A percentile compares a stretch with the other conserved stretches of the same genome.
These are phyloP conservation scores for Halesus radiatus DNA, from an alignment of 1,140 invertebrate genomes.

Conservation along the genomic window DNA sequence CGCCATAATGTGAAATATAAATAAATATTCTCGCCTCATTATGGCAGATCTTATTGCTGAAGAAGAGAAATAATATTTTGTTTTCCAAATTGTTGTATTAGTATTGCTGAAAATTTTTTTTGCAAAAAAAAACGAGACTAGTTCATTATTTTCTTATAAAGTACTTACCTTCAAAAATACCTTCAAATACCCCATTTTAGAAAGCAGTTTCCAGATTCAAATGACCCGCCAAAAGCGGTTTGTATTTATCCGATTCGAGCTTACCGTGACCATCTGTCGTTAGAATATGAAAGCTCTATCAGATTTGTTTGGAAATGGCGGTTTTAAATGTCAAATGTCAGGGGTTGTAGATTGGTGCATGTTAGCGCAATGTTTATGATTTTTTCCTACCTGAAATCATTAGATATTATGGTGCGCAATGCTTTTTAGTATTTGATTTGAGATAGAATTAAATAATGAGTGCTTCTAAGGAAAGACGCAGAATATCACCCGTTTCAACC, in stretches of 20 bases:
- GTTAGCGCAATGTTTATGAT: conserved; percentile 41
- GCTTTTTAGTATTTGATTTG: conserved; percentile 5
- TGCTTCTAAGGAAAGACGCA: conserved; percentile 42
- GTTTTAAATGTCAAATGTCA: conserved; percentile 56
- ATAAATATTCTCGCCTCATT: conserved; percentile 5
- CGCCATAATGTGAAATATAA: conserved; percentile 25
- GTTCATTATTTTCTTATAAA: no score
- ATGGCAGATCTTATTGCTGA: no score
- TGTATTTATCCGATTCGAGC: neutral
- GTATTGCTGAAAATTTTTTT: no score
- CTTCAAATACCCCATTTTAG: no score
- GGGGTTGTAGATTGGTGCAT: conserved; percentile 42
- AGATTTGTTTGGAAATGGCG: conserved; percentile 54
- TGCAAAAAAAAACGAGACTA: no score
- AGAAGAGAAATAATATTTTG: no score
- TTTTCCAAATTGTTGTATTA: no score
- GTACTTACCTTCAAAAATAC: no score
- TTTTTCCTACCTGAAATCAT: neutral
- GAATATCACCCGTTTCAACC: conserved; percentile 44
- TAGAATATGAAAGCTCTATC: neutral
- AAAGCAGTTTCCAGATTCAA: neutral
- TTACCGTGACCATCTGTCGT: conserved; percentile 6
- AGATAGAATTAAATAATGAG: conserved; percentile 39
- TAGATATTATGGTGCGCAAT: conserved; percentile 10
- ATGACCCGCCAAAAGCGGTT: neutral